These are phyloP conservation scores for Drosophila barbarae DNA, from an alignment of 2,888 invertebrate species.

Conservation along the genomic window DNA sequence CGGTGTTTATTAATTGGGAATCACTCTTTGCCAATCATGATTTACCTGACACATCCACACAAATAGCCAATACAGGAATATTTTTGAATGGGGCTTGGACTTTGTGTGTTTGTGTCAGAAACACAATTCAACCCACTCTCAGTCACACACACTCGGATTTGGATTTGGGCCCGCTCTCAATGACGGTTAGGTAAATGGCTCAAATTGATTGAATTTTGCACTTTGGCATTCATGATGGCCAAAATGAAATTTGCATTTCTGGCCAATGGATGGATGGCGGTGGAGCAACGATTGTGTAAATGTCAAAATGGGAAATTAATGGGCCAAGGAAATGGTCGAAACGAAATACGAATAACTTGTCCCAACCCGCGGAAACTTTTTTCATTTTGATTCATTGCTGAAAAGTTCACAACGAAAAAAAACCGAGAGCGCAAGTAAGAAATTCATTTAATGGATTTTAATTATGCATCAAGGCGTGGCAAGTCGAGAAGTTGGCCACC, in stretches of 20 bases:
- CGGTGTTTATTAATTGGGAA: slow-evolving; percentile 41
- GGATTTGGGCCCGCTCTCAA: slow-evolving; percentile 33
- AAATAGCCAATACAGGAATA: slow-evolving; percentile 13
- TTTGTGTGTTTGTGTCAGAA: slow-evolving; percentile 26
- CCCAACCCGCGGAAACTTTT: slow-evolving; percentile 19
- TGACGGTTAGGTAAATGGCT: slow-evolving; percentile 60
- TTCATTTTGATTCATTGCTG: slow-evolving; percentile 57
- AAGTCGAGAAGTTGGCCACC: slow-evolving; percentile 51
- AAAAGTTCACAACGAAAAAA: slow-evolving; percentile 46
- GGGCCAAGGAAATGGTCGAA: slow-evolving; percentile 29
- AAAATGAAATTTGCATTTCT: slow-evolving; percentile 61
- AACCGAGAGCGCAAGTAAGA: slow-evolving; percentile 20
- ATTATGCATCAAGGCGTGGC: slow-evolving; percentile 65
- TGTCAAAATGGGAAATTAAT: slow-evolving; percentile 46
- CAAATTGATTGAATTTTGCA: slow-evolving; percentile 75
- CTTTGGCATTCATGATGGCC: slow-evolving; percentile 69
- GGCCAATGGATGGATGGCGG: slow-evolving; percentile 14
- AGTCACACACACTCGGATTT: slow-evolving; percentile 10
- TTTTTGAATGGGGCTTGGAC: slow-evolving; percentile 23
- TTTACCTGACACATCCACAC: slow-evolving; percentile 27
- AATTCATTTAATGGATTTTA: slow-evolving; percentile 74
- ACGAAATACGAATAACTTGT: slow-evolving; percentile 8
- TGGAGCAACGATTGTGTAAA: slow-evolving; percentile 29
- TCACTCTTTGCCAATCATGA: slow-evolving; percentile 37
- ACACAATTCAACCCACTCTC: slow-evolving; percentile 32